Evolutionary conservation across 2,113 vertebrate species (phyloP).

Genomic region (Galeopterus variegatus): DNA sequence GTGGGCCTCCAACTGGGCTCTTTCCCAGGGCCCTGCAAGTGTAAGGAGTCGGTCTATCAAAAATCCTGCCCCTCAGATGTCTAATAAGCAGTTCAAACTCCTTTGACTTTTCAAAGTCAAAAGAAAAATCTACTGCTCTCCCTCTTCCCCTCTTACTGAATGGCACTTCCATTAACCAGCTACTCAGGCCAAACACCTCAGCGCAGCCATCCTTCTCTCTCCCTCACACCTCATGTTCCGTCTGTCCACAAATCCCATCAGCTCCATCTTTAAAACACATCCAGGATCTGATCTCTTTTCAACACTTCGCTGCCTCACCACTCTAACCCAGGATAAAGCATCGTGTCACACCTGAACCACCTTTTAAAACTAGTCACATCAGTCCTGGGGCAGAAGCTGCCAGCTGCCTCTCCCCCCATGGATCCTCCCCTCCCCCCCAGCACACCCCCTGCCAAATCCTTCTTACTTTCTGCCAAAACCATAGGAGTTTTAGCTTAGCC

Average conservation of each 20-base stretch:
- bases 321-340: background rate
- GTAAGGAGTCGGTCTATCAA: background rate
- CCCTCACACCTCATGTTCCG: background rate
- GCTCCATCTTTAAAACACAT: background rate
- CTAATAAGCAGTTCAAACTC: background rate
- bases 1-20: background rate
- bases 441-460: background rate
- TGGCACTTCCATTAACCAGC: background rate
- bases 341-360: background rate
- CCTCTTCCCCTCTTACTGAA: background rate
- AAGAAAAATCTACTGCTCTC: background rate
- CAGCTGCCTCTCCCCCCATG: background rate
- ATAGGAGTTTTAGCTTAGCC: background rate
- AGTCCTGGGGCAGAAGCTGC: background rate
- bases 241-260: background rate
- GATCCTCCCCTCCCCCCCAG: background rate
- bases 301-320: background rate
- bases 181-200: background rate
- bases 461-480: background rate
- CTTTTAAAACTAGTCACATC: background rate
- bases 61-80: background rate
- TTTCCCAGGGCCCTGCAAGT: background rate
- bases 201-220: background rate
- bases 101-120: slow-evolving; percentile 6
- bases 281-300: background rate